Evolutionary conservation across 2,797 vertebrate genomes (phyloP), one percentile per base, ranked within the genome.

Genomic region (Mareca strepera): DNA sequence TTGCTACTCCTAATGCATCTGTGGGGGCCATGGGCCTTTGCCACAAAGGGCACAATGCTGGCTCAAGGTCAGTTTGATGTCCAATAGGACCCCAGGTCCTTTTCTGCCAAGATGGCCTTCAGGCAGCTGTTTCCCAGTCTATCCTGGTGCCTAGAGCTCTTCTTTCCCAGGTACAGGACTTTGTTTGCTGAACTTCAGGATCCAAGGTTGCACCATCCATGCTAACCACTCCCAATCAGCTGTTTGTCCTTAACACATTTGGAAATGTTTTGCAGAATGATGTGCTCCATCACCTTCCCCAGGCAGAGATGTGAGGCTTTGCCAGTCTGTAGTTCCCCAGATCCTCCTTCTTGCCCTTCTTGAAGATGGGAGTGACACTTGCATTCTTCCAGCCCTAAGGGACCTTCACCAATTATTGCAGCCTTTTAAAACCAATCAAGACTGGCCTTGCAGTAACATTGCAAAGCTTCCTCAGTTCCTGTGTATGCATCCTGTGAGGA

Each of bases 31-130:
- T 2, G 76, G 12, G 29, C 44, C 39, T 88, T 86, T 56, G n/a
- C 39, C 23, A 56, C 59, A 60, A 56, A 28, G 26, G 60, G 18
- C 23, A 11, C 1, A 1, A 56, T 64, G 26, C 37, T 77, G 50
- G 10, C 6, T 69, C 26, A 67, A 28, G 23, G 15, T 28, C 22
- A 69, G 3, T 41, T 43, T 69, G 56, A 43, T 80, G 44, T n/a
- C 44, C 35, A 43, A 33, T 16, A 75, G 33, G 33, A 75, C 0
- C 0, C 5, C 41, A 18, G 13, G 37, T 22, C 16, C 20, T 75
- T 75, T 74, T 44, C 28, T 78, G 26, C 23, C 23, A 26, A 43
- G 44, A 9, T 90, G 3, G 15, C 78, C 11, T 58, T 80, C 31
- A 67, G 70, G 5, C 46, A 55, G 5, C 3, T 43, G 26, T 12